phyloP scores from a whole-genome alignment of 2,113 vertebrate genomes.

The Pontoporia blainvillei region DNA sequence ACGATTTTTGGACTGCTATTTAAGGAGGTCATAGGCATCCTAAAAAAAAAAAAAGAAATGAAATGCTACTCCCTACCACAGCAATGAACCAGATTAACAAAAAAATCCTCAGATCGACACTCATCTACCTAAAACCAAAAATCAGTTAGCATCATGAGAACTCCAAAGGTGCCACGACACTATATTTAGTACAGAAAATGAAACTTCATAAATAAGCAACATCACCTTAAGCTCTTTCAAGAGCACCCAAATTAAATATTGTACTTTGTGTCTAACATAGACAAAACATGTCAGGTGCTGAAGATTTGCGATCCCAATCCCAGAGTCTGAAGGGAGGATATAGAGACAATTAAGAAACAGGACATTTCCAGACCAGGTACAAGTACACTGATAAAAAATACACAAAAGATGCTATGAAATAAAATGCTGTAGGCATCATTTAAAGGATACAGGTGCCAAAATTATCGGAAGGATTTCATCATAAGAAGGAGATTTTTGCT shows the following conservation, averaged over 20 bases:
- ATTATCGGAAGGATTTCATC: background rate
- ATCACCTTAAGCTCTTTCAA: background rate
- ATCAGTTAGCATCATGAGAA: background rate
- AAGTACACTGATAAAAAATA: background rate
- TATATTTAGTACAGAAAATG: conserved; percentile 20
- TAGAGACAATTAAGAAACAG: background rate
- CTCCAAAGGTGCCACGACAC: background rate
- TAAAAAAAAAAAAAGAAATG: conserved; percentile 30
- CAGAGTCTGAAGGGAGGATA: background rate
- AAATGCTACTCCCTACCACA: conserved; percentile 27
- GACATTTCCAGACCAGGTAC: background rate
- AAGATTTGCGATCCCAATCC: background rate
- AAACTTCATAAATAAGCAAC: conserved; percentile 10
- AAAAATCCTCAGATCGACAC: background rate
- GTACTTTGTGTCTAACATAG: background rate
- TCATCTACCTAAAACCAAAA: conserved; percentile 1
- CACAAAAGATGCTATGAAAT: background rate
- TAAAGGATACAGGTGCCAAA: background rate
- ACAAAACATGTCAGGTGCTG: background rate
- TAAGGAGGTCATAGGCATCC: conserved; percentile 77
- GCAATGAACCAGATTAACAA: background rate
- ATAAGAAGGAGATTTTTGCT: background rate
- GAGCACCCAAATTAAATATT: background rate
- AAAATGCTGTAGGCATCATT: background rate
- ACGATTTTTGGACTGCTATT: conserved; percentile 79